Percentiles rank a stretch among this genome's conserved stretches.
phyloP scores from a whole-genome alignment of 2,797 vertebrate genomes.

The Clarias laeviceps region DNA sequence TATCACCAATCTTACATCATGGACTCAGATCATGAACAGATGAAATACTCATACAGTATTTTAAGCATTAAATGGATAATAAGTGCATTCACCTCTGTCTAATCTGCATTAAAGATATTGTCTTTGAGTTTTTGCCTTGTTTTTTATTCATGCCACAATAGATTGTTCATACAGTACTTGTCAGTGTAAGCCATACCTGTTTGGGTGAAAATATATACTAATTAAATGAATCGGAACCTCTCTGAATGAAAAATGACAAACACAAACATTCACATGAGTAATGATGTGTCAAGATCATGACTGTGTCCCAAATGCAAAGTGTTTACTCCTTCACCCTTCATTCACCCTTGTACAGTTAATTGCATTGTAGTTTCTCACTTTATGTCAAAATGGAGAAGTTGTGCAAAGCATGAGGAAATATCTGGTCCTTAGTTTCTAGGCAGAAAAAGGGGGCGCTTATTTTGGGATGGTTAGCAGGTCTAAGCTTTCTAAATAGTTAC shows the following conservation, averaged over 20 bases:
- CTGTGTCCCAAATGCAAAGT: not conserved
- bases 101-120: not conserved
- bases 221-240: not conserved
- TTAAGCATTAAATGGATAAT: not conserved
- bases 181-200: not conserved
- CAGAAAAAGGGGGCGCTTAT: not conserved
- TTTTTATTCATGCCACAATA: not conserved
- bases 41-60: not conserved
- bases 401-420: not conserved
- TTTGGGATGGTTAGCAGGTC: not conserved
- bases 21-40: not conserved
- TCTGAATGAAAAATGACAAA: not conserved
- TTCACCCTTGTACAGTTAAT: not conserved
- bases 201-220: not conserved
- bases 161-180: not conserved
- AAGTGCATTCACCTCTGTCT: not conserved
- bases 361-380: not conserved
- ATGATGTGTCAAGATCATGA: not conserved
- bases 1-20: not conserved
- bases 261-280: not conserved
- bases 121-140: not conserved
- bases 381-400: not conserved
- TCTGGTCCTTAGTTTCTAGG: not conserved
- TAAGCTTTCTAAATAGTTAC: not conserved
- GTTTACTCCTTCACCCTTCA: not conserved